A percentile compares a stretch with the other conserved stretches of the same genome.
These are phyloP conservation scores for Pyrrhia umbra DNA, from an alignment of 2,888 invertebrate species.

Conservation along the genomic window DNA sequence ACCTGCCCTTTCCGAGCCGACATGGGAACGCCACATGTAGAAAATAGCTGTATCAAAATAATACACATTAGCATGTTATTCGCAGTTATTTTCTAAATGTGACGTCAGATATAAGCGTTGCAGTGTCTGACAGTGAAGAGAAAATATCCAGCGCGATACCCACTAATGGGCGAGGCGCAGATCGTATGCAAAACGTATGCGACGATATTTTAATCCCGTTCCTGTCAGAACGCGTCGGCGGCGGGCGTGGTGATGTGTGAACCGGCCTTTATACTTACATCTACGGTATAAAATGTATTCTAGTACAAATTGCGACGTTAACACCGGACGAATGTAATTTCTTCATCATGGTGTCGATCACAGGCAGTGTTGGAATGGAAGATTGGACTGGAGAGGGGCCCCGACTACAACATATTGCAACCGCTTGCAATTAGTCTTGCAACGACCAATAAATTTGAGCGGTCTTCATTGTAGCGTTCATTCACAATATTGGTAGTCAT, in stretches of 20 bases:
- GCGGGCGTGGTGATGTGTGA: constrained; percentile 45
- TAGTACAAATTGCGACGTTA: constrained; percentile 78
- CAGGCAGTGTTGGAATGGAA: constrained; percentile 85
- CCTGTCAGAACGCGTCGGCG: constrained; percentile 46
- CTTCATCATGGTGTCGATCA: constrained; percentile 82
- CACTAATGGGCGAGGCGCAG: constrained; percentile 55
- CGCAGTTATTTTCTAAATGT: constrained; percentile 52
- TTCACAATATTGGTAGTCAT: constrained; percentile 34
- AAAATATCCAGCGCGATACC: constrained; percentile 55
- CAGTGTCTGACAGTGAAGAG: constrained; percentile 48
- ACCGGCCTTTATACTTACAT: constrained; percentile 60
- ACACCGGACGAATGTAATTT: constrained; percentile 86
- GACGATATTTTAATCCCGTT: constrained; percentile 59
- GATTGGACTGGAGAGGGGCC: constrained; percentile 66
- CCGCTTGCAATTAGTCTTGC: constrained; percentile 29
- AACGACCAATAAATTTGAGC: constrained; percentile 30
- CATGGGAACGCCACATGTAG: constrained; percentile 48
- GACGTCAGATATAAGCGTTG: constrained; percentile 57
- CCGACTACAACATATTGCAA: constrained; percentile 23
- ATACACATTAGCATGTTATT: constrained; percentile 25
- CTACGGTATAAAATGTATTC: constrained; percentile 63
- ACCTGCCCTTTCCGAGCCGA: constrained; percentile 44
- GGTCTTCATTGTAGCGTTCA: constrained; percentile 9
- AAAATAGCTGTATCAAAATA: constrained; percentile 47
- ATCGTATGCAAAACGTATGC: constrained; percentile 62